Evolutionary conservation across 1,140 invertebrate genomes (phyloP), one percentile per base, ranked within the genome.

Genomic region (Sminthurides bifidus): DNA sequence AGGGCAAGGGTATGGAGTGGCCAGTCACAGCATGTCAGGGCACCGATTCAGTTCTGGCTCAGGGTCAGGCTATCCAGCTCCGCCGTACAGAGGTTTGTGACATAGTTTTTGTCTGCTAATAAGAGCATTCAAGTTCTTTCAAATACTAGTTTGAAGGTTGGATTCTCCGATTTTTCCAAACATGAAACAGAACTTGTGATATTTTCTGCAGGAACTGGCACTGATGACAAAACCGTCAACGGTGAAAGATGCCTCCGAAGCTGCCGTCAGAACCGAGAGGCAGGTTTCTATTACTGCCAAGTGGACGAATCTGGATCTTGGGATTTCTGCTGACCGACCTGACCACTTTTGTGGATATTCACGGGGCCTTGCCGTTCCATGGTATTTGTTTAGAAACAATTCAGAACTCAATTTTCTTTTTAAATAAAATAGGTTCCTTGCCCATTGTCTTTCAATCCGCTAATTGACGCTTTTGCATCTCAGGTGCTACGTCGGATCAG

Each of bases 241-340:
- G 63, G 63, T 2, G 63, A 65, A 26, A 29, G 48, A 37, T 65
- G 63, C 43, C 15, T 61, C 1, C 24, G 55, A 1, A 30, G 46
- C 1, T 65, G 63, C 37, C 6, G 52, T 15, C 56, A 61, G 48
- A 60, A 65, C 30, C 37, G 59, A 6, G 63, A 65, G 37, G 59
- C 63, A 5, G 59, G 59, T 5, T 65, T 65, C 31, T 65, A 61
- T 44, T 65, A 65, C 50, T 65, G 63, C 37, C 52, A 59, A 46
- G 1, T 65, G 56, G 63, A 58, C 59, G 48, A 62, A 57, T 27
- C 46, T 17, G 46, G 46, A 6, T 49, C 46, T 6, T 49, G 46
- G 46, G 46, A 49, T 49, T 49, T 49, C 30, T 49, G 61, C 56
- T 31, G 61, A 58, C 24, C 6, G 63, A 10, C 63, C 63, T 14